Evolutionary conservation across 2,888 invertebrate species (phyloP), one percentile per base, ranked within the genome.

Genomic region (Colostygia pectinataria): DNA sequence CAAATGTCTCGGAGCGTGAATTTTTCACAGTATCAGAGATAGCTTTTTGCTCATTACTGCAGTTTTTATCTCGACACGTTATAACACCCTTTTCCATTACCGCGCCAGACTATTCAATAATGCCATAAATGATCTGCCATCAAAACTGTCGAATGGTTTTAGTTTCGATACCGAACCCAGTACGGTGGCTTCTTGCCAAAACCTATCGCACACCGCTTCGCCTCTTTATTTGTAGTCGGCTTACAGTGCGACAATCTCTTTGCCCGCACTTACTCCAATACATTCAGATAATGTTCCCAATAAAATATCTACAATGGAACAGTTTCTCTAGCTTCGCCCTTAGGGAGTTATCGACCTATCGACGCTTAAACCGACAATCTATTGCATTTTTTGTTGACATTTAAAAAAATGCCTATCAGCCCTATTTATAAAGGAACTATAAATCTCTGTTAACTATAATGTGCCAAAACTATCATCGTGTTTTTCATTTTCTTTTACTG

Each of bases 151-250:
- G 52, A 45, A 57, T 56, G 69, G 67, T 62, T 72, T 70, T 64
- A 68, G 62, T 68, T 73, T 71, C 71, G 71, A 66, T 65, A 49
- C 43, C 40, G 9, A 48, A 39, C n/a, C 15, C 32, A 36, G 44
- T 46, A 48, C 24, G 34, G 42, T 61, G 85, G 83, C 83, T 63
- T 49, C 42, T 43, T 76, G 83, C 84, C 83, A 84, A 77, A 77
- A 76, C 70, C 68, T 67, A 77, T 75, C 65, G 72, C 55, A 58
- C 59, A 58, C 59, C 59, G 66, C 72, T 69, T 66, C 63, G 61
- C 61, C 68, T 69, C 74, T 79, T 76, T 80, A 78, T 80, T 79
- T 74, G 71, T 72, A 75, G 69, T 67, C 64, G 66, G 68, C 75
- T 81, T 78, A 77, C 70, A 67, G 64, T 66, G 65, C 69, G 73